Conservation (phyloP, 1,140 invertebrate species). For the Brachionus koreanus region DNA sequence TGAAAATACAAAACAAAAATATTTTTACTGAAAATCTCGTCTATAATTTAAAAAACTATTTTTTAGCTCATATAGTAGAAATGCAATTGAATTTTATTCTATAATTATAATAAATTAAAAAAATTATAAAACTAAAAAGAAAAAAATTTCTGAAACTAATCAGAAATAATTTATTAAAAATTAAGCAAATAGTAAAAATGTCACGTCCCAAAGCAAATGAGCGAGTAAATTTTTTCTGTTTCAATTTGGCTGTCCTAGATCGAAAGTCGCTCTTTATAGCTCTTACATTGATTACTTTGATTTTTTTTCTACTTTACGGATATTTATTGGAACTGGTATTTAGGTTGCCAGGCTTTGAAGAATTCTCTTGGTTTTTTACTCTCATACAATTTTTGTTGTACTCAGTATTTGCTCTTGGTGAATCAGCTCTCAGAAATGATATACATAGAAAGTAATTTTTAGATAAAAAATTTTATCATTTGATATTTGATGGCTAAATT, state of each 20-base stretch:
- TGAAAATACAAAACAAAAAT: no score
- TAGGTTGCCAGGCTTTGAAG: conserved; percentile 76
- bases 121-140: background rate
- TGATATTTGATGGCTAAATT: background rate
- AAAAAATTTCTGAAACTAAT: background rate
- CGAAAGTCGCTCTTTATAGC: background rate
- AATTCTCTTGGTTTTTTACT: conserved; percentile 86
- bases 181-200: background rate
- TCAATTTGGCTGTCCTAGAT: background rate
- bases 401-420: conserved; percentile 72
- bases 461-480: background rate
- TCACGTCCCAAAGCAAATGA: background rate
- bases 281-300: conserved; percentile 14
- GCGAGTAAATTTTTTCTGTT: conserved; percentile 28
- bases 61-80: background rate
- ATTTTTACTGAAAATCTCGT: background rate
- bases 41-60: background rate
- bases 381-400: conserved; percentile 85
- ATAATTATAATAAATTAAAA: background rate
- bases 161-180: background rate
- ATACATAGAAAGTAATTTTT: conserved; percentile 67
- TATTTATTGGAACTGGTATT: conserved; percentile 76
- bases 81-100: background rate
- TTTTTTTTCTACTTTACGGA: conserved; percentile 12
- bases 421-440: conserved; percentile 67